Percentiles rank a stretch among this genome's conserved stretches.
phyloP scores from a whole-genome alignment of 2,113 vertebrate genomes.

The Bubo blakistoni region DNA sequence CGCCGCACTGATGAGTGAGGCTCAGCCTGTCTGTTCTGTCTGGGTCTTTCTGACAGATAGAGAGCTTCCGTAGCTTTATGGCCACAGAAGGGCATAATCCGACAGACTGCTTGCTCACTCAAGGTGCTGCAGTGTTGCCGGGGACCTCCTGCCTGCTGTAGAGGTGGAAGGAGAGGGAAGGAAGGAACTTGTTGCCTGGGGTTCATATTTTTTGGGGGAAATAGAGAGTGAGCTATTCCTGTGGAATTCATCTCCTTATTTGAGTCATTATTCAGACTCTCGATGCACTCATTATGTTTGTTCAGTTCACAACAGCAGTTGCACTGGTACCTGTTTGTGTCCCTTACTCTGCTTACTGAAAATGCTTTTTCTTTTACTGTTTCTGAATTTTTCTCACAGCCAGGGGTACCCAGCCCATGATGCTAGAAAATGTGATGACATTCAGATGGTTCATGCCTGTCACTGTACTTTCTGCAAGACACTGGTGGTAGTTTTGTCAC shows the following conservation, averaged over 20 bases:
- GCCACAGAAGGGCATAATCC: not conserved
- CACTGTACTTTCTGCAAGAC: not conserved
- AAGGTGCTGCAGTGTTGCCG: not conserved
- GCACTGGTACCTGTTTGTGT: not conserved
- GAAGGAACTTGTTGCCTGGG: not conserved
- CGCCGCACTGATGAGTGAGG: conserved; percentile 61
- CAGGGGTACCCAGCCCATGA: not conserved
- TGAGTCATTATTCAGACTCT: not conserved
- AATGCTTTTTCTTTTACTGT: not conserved
- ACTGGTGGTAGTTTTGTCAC: not conserved
- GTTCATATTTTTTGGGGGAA: not conserved
- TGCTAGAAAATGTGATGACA: not conserved
- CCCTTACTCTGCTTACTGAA: not conserved
- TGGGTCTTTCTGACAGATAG: not conserved
- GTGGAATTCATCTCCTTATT: accelerated
- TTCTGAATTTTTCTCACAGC: not conserved
- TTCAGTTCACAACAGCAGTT: not conserved
- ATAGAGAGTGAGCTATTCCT: not conserved
- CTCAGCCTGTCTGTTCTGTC: conserved; percentile 58
- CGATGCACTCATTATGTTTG: accelerated
- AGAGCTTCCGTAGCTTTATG: not conserved
- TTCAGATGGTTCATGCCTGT: not conserved
- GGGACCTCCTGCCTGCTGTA: not conserved
- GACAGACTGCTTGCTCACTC: not conserved
- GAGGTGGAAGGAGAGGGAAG: not conserved